phyloP scores from a whole-genome alignment of 2,797 vertebrate species.

The Remorina albescens region DNA sequence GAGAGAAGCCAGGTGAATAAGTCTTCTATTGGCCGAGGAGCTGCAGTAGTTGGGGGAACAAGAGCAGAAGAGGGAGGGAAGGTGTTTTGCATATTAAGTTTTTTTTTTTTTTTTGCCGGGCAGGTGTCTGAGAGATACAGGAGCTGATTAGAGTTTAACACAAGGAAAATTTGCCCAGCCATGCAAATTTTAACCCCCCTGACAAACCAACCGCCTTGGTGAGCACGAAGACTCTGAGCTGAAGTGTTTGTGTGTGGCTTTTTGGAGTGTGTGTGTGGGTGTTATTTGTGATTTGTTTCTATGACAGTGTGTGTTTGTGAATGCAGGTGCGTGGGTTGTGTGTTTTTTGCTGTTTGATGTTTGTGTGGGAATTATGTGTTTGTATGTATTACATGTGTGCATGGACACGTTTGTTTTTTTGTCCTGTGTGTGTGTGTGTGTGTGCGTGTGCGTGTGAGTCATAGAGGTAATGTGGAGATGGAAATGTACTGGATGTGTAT shows the following conservation, averaged over 20 bases:
- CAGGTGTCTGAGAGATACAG: conserved; percentile 84
- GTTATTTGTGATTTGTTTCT: conserved; percentile 63
- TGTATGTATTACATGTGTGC: conserved; percentile 68
- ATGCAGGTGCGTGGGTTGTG: conserved; percentile 69
- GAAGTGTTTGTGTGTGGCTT: conserved; percentile 65
- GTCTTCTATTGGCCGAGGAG: conserved; percentile 81
- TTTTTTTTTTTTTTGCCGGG: conserved; percentile 73
- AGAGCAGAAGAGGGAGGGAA: conserved; percentile 54
- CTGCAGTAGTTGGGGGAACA: conserved; percentile 32
- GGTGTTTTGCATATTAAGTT: conserved; percentile 83
- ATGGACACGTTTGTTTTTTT: conserved; percentile 64
- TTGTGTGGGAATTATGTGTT: conserved; percentile 74
- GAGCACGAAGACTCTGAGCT: conserved; percentile 71
- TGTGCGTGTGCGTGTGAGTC: conserved; percentile 75
- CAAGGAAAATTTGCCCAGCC: conserved; percentile 83
- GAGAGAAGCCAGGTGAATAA: conserved; percentile 80
- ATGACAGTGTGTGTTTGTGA: conserved; percentile 43
- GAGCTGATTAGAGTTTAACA: conserved; percentile 82
- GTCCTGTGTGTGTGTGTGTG: conserved; percentile 54
- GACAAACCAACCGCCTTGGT: conserved; percentile 81
- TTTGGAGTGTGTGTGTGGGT: conserved; percentile 39
- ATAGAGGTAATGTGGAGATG: conserved; percentile 79
- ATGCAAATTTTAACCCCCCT: conserved; percentile 84
- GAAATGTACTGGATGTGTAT: conserved; percentile 80
- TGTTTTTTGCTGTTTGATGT: conserved; percentile 66